phyloP scores from a whole-genome alignment of 2,113 vertebrate species.

The Pelodiscus sinensis region DNA sequence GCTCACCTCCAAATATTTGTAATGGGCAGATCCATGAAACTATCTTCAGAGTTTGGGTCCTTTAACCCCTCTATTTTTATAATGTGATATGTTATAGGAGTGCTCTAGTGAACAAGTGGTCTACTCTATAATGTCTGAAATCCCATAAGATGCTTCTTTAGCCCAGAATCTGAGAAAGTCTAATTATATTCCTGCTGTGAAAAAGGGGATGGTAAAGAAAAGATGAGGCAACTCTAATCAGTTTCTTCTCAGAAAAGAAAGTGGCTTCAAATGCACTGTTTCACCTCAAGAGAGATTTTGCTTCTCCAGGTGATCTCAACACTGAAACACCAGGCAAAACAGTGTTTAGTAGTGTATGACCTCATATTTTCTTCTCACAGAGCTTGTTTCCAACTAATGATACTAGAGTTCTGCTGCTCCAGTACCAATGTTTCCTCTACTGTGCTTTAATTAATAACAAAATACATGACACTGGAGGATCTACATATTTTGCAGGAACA shows the following conservation, averaged over 20 bases:
- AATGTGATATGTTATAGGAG: neutral
- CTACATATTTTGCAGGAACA: no score
- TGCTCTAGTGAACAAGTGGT: neutral
- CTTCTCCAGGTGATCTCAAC: neutral
- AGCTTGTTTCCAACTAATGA: neutral
- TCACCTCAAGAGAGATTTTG: neutral
- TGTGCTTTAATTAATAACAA: no score
- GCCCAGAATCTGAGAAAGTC: neutral
- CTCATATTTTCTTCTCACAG: neutral
- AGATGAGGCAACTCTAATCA: neutral
- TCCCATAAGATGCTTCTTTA: neutral
- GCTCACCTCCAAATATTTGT: neutral
- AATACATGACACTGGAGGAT: no score
- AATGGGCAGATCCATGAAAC: neutral
- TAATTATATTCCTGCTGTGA: neutral
- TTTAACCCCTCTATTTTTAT: neutral
- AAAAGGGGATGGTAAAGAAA: neutral
- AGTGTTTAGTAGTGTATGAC: neutral
- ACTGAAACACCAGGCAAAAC: neutral
- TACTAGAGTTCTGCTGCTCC: neutral
- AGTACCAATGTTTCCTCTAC: neutral
- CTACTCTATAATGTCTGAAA: neutral
- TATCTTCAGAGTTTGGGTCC: neutral
- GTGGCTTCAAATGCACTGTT: neutral
- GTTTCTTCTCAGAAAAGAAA: neutral